Evolutionary conservation across 1,140 invertebrate species (phyloP).

Genomic region (Drosophila nannoptera): DNA sequence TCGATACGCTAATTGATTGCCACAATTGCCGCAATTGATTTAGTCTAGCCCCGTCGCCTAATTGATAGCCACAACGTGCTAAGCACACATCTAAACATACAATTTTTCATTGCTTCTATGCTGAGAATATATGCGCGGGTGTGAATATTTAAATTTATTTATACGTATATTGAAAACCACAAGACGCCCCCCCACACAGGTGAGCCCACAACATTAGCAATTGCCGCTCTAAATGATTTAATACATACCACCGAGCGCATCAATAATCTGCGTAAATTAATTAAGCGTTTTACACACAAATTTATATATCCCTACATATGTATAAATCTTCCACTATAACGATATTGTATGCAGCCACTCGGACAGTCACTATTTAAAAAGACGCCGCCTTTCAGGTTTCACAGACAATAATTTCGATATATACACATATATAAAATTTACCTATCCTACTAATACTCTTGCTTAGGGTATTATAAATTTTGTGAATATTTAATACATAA

Average conservation of each 20-base stretch:
- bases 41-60: conserved; percentile 45
- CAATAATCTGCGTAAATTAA: conserved; percentile 62
- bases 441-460: conserved; percentile 16
- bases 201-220: conserved; percentile 27
- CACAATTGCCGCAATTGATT: conserved; percentile 52
- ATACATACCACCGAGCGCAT: conserved; percentile 53
- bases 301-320: conserved; percentile 1
- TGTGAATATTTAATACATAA: not conserved
- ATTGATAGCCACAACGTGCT: conserved; percentile 59
- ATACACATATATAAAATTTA: conserved; percentile 3
- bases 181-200: conserved; percentile 30
- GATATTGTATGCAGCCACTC: not conserved
- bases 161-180: conserved; percentile 20
- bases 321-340: not conserved
- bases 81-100: conserved; percentile 28
- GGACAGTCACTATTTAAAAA: conserved; percentile 18
- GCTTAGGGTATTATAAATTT: not conserved
- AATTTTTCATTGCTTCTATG: conserved; percentile 38
- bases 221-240: conserved; percentile 47
- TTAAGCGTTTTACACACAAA: conserved; percentile 41
- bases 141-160: not conserved
- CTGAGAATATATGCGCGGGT: conserved; percentile 4
- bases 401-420: conserved; percentile 33
- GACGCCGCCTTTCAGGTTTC: conserved; percentile 46
- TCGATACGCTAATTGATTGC: conserved; percentile 42